Evolutionary conservation across 2,113 vertebrate species (phyloP), one percentile per base, ranked within the genome.

Genomic region (Trachemys scripta): DNA sequence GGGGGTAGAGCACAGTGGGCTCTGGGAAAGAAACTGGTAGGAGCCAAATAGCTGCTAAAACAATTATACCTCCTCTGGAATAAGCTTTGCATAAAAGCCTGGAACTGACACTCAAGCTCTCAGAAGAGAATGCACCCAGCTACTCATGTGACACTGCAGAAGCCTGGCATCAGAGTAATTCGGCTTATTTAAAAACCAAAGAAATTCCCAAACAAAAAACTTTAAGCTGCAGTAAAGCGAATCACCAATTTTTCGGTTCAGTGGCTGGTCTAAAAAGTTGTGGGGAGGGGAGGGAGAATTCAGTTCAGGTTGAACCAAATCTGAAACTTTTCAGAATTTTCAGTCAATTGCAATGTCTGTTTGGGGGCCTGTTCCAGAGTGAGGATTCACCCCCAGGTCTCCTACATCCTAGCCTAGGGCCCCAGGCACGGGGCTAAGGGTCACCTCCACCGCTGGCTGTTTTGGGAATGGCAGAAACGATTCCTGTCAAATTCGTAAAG

Each of bases 1-100:
- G 79, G 94, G 95, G 92, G 94, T 49, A 4, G 6, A 94, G 92
- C 54, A 42, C 42, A 96, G 85, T 29, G 57, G 56, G 56, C 56
- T 57, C 91, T 90, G 91, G 95, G 97, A 94, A 95, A 76, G 95
- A 97, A 95, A 96, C 96, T 90, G 89, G 83, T 89, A 92, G 95
- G 96, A 97, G 91, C 94, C 93, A 0, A 1, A 4, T 0, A 82
- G 53, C 54, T 57, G 53, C n/a, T 25, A 82, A 57, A 82, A 42
- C 11, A 0, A 31, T 0, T 1, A 84, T 94, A 86, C 88, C 84
- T 45, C 25, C 49, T 75, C 84, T 95, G 88, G 76, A 89, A 97
- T 87, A 0, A 0, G 83, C 51, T 35, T 49, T 65, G 24, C 35
- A 50, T 16, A 14, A 35, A 47, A n/a, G 62, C 5, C 22, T 25